Conservation (phyloP, 2,797 vertebrate genomes). For the Epinephelus awoara region DNA sequence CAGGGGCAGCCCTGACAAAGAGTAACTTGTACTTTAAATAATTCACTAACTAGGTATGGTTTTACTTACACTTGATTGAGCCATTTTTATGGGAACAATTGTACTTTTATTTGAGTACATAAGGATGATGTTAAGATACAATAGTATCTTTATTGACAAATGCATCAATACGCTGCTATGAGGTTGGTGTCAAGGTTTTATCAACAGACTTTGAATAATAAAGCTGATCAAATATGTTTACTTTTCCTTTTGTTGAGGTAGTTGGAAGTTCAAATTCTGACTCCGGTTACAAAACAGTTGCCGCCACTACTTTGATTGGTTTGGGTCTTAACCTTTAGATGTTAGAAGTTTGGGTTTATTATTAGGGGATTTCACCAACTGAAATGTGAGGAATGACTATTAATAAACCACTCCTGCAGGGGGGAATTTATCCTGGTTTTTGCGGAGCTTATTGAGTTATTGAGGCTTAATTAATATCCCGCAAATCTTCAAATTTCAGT, state of each 20-base stretch:
- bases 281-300: neutral
- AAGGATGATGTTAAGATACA: neutral
- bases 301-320: neutral
- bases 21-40: too few relatives aligned
- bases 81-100: too few relatives aligned
- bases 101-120: too few relatives aligned
- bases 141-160: neutral
- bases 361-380: neutral
- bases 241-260: neutral
- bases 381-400: conserved; percentile 8
- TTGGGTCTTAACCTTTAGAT: conserved; percentile 4
- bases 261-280: too few relatives aligned
- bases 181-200: neutral
- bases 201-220: neutral
- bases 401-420: conserved; percentile 57
- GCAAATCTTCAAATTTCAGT: conserved; percentile 60
- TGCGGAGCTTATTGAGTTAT: conserved; percentile 65
- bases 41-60: too few relatives aligned
- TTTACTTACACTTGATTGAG: too few relatives aligned
- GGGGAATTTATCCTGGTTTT: conserved; percentile 35
- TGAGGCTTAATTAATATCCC: conserved; percentile 72
- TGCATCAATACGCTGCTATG: neutral
- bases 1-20: too few relatives aligned
- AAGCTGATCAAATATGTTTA: neutral
- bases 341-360: neutral